phyloP scores from a whole-genome alignment of 1,140 invertebrate genomes.

The Drosophila bipectinata region DNA sequence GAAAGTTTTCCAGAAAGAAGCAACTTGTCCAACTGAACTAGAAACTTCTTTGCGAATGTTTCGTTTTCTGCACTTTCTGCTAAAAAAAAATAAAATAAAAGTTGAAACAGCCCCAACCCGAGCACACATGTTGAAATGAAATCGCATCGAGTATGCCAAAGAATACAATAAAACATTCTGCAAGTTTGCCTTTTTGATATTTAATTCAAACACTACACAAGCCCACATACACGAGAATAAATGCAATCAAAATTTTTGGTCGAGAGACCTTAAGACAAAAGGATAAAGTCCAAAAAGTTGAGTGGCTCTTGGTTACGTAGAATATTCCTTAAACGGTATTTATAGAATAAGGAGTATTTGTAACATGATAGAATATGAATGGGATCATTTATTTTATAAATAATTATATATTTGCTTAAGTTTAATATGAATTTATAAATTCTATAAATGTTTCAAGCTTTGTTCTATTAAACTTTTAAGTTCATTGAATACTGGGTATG shows the following conservation, averaged over 20 bases:
- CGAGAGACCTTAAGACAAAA: conserved; percentile 7
- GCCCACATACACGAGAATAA: conserved; percentile 12
- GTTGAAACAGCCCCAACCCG: background rate
- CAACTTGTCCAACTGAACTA: conserved; percentile 47
- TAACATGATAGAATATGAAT: too few relatives aligned
- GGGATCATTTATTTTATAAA: too few relatives aligned
- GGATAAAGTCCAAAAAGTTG: conserved; percentile 3
- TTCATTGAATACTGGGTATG: background rate
- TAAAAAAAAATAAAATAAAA: conserved; percentile 7
- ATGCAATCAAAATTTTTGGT: conserved; percentile 38
- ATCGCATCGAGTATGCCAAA: conserved; percentile 29
- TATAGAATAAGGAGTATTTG: too few relatives aligned
- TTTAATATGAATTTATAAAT: too few relatives aligned
- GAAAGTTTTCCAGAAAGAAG: conserved; percentile 40
- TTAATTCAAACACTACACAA: conserved; percentile 41
- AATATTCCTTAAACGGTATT: background rate
- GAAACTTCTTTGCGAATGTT: conserved; percentile 44
- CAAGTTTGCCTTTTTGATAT: conserved; percentile 41
- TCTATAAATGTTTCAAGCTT: background rate
- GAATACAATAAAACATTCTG: conserved; percentile 33
- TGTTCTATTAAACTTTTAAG: background rate
- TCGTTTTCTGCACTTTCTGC: conserved; percentile 40
- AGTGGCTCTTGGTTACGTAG: background rate
- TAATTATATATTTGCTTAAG: too few relatives aligned
- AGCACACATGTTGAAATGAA: conserved; percentile 5